Percentiles rank a stretch among this genome's conserved stretches.
Evolutionary conservation across 2,113 vertebrate species (phyloP).

Genomic region (Pithys albifrons): DNA sequence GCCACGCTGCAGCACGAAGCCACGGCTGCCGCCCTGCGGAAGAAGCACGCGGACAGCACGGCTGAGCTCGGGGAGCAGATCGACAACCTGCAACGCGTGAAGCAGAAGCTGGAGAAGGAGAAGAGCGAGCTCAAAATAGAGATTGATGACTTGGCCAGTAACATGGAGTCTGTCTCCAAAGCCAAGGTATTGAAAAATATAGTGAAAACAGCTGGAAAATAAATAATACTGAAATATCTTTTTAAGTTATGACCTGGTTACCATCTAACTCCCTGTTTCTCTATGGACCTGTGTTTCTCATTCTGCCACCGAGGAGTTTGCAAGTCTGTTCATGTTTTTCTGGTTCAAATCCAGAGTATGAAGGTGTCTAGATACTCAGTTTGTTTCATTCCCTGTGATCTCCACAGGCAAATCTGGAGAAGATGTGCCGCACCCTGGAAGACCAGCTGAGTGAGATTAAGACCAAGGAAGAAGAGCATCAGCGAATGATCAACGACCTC

Average conservation of each 20-base stretch:
- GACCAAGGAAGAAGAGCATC: conserved; percentile 77
- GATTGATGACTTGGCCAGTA: too few species aligned
- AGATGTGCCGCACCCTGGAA: conserved; percentile 80
- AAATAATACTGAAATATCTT: background rate
- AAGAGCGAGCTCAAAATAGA: too few species aligned
- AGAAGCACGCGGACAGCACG: background rate
- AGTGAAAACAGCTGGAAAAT: background rate
- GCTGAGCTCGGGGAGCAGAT: background rate
- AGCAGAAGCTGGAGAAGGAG: too few species aligned
- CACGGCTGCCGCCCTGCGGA: too few species aligned
- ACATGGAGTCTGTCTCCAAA: too few species aligned
- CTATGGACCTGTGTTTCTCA: background rate
- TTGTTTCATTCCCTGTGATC: background rate
- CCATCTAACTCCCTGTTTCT: background rate
- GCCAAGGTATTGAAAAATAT: background rate
- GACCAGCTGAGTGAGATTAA: conserved; percentile 84
- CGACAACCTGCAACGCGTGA: too few species aligned
- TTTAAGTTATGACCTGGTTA: background rate
- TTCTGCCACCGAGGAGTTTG: background rate
- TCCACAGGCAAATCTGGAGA: conserved; percentile 80
- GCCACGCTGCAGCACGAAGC: too few species aligned
- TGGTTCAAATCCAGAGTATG: background rate
- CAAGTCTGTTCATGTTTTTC: background rate
- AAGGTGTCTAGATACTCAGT: background rate
- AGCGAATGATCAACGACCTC: conserved; percentile 82